Evolutionary conservation across 2,113 vertebrate species (phyloP).

Genomic region (Connochaetes taurinus): DNA sequence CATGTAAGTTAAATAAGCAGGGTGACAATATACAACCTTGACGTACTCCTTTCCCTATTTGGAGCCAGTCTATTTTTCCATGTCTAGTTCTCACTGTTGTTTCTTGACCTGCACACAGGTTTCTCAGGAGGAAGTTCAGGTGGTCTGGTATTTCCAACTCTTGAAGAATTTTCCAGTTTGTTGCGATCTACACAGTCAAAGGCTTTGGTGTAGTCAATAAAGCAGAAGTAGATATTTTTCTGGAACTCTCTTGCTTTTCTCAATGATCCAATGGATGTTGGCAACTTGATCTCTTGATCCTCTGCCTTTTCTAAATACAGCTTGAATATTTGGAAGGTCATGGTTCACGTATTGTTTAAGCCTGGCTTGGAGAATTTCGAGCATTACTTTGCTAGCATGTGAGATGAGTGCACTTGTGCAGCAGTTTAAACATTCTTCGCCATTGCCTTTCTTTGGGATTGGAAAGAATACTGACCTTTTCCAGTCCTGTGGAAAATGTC

Average conservation of each 20-base stretch:
- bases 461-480: neutral
- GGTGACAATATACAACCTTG: neutral
- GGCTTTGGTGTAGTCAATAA: neutral
- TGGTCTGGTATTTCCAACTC: neutral
- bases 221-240: neutral
- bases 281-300: neutral
- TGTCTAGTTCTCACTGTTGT: neutral
- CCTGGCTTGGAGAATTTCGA: neutral
- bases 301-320: neutral
- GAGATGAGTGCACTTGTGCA: neutral
- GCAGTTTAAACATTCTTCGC: neutral
- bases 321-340: neutral
- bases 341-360: accelerated
- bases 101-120: neutral
- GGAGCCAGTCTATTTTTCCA: neutral
- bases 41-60: neutral
- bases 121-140: neutral
- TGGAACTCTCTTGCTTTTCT: neutral
- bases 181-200: neutral
- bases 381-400: neutral
- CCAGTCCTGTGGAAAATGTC: neutral
- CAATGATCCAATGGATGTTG: neutral
- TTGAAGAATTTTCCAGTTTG: neutral
- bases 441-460: neutral
- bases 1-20: neutral